Conservation (phyloP, 2,888 invertebrate species). For the Coenonympha glycerion region DNA sequence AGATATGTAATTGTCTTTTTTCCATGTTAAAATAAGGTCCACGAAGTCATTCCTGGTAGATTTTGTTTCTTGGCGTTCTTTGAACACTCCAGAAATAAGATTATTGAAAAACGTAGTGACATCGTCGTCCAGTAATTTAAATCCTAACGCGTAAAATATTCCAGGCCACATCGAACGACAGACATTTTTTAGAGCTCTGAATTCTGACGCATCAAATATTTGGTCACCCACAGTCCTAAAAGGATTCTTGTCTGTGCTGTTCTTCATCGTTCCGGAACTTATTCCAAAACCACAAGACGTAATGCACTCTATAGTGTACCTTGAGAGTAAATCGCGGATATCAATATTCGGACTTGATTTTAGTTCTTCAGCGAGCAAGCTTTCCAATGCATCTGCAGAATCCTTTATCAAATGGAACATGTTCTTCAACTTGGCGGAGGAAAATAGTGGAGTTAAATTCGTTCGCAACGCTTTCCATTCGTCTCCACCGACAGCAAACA, state of each 20-base stretch:
- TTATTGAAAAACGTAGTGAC: slow-evolving; percentile 39
- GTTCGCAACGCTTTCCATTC: slow-evolving; percentile 54
- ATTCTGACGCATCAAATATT: slow-evolving; percentile 37
- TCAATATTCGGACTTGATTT: slow-evolving; percentile 33
- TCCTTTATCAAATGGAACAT: slow-evolving; percentile 54
- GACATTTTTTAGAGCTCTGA: slow-evolving; percentile 36
- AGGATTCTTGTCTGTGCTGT: slow-evolving; percentile 34
- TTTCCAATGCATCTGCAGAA: slow-evolving; percentile 40
- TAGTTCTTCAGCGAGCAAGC: slow-evolving; percentile 36
- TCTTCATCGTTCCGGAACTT: slow-evolving; percentile 42
- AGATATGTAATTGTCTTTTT: slow-evolving; percentile 35
- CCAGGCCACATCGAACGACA: slow-evolving; percentile 45
- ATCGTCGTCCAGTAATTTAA: slow-evolving; percentile 35
- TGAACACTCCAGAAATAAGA: slow-evolving; percentile 39
- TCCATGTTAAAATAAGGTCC: slow-evolving; percentile 43
- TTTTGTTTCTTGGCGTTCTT: slow-evolving; percentile 37
- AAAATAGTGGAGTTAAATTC: slow-evolving; percentile 51
- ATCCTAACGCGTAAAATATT: slow-evolving; percentile 45
- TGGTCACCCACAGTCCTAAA: slow-evolving; percentile 38
- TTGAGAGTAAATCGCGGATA: slow-evolving; percentile 34
- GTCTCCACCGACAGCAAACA: slow-evolving; percentile 49
- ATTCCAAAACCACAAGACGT: slow-evolving; percentile 51
- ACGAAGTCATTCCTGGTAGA: slow-evolving; percentile 47
- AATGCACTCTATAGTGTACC: slow-evolving; percentile 53
- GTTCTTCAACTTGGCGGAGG: slow-evolving; percentile 53